Evolutionary conservation across 1,140 invertebrate genomes (phyloP).

Genomic region (Ganaspis sp.): DNA sequence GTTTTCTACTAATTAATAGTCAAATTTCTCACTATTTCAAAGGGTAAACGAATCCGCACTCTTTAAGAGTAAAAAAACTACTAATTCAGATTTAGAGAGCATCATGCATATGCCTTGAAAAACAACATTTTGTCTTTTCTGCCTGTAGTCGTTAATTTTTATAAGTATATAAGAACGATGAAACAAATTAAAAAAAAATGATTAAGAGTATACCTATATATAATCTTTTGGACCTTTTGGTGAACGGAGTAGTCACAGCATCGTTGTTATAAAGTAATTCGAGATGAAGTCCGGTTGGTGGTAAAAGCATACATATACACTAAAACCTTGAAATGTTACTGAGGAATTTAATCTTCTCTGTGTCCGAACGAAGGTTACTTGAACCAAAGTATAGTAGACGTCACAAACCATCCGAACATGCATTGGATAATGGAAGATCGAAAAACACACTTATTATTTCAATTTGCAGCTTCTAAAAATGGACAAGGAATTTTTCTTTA

Average conservation of each 20-base stretch:
- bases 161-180: too few species aligned
- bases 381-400: conserved; percentile 43
- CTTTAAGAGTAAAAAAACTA: too few species aligned
- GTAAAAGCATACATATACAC: conserved; percentile 55
- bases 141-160: too few species aligned
- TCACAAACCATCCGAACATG: not conserved
- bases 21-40: too few species aligned
- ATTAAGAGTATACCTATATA: not conserved
- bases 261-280: conserved; percentile 26
- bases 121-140: too few species aligned
- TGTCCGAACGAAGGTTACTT: conserved; percentile 49
- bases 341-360: conserved; percentile 50
- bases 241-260: not conserved
- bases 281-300: conserved; percentile 19
- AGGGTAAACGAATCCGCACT: too few species aligned
- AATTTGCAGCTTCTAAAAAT: not conserved
- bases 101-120: too few species aligned
- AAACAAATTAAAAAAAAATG: too few species aligned
- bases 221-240: not conserved
- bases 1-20: too few species aligned
- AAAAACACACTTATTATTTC: not conserved
- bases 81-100: too few species aligned
- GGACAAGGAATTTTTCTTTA: too few species aligned
- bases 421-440: not conserved
- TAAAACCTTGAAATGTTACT: conserved; percentile 45